Conservation (phyloP, 2,888 invertebrate genomes). For the Lumbricus terrestris region DNA sequence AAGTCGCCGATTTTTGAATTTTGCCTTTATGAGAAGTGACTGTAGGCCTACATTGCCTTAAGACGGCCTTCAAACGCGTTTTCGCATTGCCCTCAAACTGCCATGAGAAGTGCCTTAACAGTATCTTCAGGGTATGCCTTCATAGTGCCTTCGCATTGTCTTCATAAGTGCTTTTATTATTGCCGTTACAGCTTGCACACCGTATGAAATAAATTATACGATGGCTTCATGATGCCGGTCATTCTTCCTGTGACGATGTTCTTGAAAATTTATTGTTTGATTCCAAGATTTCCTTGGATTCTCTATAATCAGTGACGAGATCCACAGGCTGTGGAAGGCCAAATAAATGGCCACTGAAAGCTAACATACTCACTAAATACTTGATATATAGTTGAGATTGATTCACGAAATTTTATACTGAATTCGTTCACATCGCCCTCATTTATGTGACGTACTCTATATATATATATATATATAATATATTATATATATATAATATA, state of each 20-base stretch:
- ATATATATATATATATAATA: too few relatives aligned
- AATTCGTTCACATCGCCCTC: background rate
- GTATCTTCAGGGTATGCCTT: too few relatives aligned
- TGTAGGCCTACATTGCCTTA: background rate
- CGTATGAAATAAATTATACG: too few relatives aligned
- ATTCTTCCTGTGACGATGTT: too few relatives aligned
- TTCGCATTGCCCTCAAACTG: background rate
- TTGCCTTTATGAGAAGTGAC: background rate
- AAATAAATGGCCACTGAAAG: background rate
- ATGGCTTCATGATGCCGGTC: too few relatives aligned
- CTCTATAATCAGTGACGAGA: too few relatives aligned
- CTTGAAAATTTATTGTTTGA: background rate
- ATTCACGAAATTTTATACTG: background rate
- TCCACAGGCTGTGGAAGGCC: background rate
- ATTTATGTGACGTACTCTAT: too few relatives aligned
- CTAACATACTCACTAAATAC: background rate
- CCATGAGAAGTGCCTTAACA: background rate
- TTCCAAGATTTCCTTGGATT: too few relatives aligned
- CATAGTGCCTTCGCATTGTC: too few relatives aligned
- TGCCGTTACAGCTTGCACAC: too few relatives aligned
- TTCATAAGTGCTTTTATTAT: too few relatives aligned
- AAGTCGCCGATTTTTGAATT: background rate
- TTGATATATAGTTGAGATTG: background rate
- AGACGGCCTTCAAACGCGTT: background rate
- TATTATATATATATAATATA: too few relatives aligned